These are phyloP conservation scores for Trachymyrmex septentrionalis DNA, from an alignment of 1,140 invertebrate species.

Conservation along the genomic window DNA sequence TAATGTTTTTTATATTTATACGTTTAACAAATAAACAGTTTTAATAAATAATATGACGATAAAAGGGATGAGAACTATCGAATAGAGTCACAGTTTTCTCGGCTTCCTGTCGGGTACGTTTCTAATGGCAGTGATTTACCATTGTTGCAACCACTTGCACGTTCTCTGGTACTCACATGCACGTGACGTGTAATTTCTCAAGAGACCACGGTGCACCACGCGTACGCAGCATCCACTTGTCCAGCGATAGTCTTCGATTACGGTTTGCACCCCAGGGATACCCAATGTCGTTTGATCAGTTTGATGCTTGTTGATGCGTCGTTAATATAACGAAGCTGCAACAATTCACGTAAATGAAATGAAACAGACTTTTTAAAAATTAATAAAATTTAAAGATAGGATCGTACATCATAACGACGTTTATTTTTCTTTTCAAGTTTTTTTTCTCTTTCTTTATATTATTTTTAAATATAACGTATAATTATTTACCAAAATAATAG, in stretches of 20 bases:
- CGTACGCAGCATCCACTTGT: not conserved
- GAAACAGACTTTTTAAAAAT: not conserved
- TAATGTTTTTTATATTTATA: not conserved
- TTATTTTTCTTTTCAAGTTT: not conserved
- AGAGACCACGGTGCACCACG: not conserved
- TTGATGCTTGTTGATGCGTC: not conserved
- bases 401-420: not conserved
- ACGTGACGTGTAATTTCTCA: slow-evolving; percentile 68
- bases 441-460: not conserved
- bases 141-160: not conserved
- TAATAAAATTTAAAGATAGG: not conserved
- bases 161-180: not conserved
- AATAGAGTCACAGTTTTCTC: slow-evolving; percentile 2
- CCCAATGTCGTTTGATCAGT: not conserved
- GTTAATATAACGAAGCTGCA: not conserved
- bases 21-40: not conserved
- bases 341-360: not conserved
- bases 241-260: slow-evolving; percentile 15
- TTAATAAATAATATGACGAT: not conserved
- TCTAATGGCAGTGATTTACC: slow-evolving; percentile 5
- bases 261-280: not conserved
- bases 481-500: not conserved
- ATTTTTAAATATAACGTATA: not conserved
- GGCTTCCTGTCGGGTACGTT: not conserved
- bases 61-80: not conserved